Conservation (phyloP, 1,140 invertebrate species). For the Hypsibius dujardini region DNA sequence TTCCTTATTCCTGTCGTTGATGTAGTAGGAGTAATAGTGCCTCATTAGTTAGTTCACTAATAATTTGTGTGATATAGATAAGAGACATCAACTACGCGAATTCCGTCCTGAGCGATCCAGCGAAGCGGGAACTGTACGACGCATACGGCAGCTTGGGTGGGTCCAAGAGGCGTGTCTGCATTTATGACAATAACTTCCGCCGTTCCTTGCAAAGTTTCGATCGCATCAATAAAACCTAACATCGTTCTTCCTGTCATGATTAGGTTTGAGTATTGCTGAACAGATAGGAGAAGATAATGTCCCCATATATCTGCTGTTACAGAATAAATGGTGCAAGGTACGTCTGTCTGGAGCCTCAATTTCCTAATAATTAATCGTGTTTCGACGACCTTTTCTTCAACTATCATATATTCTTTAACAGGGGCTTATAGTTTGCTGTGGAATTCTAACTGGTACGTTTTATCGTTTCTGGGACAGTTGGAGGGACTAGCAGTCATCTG, state of each 20-base stretch:
- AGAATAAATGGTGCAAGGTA: conserved; percentile 85
- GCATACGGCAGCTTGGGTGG: conserved; percentile 74
- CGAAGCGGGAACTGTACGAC: conserved; percentile 84
- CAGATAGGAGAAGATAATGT: conserved; percentile 90
- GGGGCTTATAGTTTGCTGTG: conserved; percentile 27
- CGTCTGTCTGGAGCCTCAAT: conserved; percentile 25
- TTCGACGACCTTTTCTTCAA: conserved; percentile 27
- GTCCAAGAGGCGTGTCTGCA: neutral
- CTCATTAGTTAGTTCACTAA: neutral
- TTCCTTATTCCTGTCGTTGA: too few relatives aligned
- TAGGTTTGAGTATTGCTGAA: conserved; percentile 68
- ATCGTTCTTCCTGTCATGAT: neutral
- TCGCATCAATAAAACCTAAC: neutral
- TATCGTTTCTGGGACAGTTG: too few relatives aligned
- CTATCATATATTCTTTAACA: conserved; percentile 62
- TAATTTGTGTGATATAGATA: conserved; percentile 41
- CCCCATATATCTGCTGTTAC: conserved; percentile 78
- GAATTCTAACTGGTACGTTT: too few relatives aligned
- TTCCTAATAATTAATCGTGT: neutral
- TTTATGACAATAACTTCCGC: neutral
- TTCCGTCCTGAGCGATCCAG: conserved; percentile 66
- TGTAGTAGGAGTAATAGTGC: conserved; percentile 9
- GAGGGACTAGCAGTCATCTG: too few relatives aligned
- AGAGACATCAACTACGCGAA: conserved; percentile 83
- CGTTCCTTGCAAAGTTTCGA: neutral